Evolutionary conservation across 2,797 vertebrate species (phyloP).

Genomic region (Lindbergichthys nudifrons): DNA sequence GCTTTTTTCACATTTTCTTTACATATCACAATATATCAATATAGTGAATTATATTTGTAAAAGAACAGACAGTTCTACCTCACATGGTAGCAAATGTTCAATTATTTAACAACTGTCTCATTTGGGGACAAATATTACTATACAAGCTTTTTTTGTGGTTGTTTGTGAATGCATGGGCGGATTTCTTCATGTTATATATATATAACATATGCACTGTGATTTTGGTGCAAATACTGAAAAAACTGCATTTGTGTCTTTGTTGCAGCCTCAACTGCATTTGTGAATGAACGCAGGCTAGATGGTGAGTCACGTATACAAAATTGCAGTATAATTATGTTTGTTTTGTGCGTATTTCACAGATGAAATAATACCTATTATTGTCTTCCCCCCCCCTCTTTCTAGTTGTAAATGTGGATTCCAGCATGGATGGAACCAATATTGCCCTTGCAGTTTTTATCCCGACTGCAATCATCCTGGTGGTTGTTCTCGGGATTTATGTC

Average conservation of each 20-base stretch:
- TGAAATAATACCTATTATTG: slow-evolving; percentile 1
- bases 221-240: slow-evolving; percentile 20
- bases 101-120: background rate
- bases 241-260: slow-evolving; percentile 63
- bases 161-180: slow-evolving; percentile 1
- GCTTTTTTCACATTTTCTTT: too few species aligned
- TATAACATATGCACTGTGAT: background rate
- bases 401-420: slow-evolving; percentile 87
- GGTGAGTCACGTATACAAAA: slow-evolving; percentile 82
- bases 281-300: slow-evolving; percentile 90
- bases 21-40: too few species aligned
- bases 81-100: too few species aligned
- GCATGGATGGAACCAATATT: slow-evolving; percentile 88
- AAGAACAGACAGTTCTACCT: too few species aligned
- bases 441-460: slow-evolving; percentile 92
- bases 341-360: slow-evolving; percentile 11
- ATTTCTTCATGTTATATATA: background rate
- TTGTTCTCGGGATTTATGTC: slow-evolving; percentile 91
- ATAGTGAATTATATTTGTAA: too few species aligned
- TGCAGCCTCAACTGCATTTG: slow-evolving; percentile 88
- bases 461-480: slow-evolving; percentile 86
- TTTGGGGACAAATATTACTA: background rate
- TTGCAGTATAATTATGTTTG: background rate
- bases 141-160: background rate
- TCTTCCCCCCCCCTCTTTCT: slow-evolving; percentile 18